These are phyloP conservation scores for Tyrophagus putrescentiae DNA, from an alignment of 1,140 invertebrate genomes.

Conservation along the genomic window DNA sequence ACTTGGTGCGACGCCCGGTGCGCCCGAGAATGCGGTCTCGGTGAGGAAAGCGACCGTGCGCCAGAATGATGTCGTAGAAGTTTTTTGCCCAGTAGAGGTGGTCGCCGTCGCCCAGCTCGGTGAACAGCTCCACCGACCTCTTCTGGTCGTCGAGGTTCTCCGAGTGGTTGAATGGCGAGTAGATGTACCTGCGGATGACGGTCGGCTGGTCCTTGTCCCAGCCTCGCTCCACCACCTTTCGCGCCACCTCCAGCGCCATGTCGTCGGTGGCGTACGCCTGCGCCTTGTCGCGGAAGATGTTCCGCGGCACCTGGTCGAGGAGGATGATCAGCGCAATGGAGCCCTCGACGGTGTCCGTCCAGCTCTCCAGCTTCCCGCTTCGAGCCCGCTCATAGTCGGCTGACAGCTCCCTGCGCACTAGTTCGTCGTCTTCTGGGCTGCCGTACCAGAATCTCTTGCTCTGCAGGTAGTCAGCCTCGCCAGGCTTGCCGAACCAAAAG, in stretches of 20 bases:
- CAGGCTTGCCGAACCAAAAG: conserved; percentile 15
- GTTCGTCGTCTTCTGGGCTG: background rate
- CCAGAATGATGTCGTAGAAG: conserved; percentile 6
- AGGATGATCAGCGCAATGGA: conserved; percentile 9
- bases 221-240: conserved; percentile 4
- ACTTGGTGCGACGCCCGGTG: background rate
- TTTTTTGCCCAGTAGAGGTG: conserved; percentile 18
- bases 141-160: conserved; percentile 11
- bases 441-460: conserved; percentile 17
- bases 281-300: conserved; percentile 10
- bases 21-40: conserved; percentile 8
- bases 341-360: conserved; percentile 5
- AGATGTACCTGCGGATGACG: conserved; percentile 5
- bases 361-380: background rate
- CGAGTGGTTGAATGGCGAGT: conserved; percentile 19
- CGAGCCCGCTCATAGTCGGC: conserved; percentile 5
- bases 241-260: conserved; percentile 1
- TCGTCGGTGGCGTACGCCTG: conserved; percentile 11
- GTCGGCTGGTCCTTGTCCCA: conserved; percentile 8
- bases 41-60: conserved; percentile 15
- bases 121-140: conserved; percentile 12
- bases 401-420: background rate
- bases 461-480: conserved; percentile 1
- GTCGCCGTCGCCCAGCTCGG: conserved; percentile 10
- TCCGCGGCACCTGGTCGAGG: conserved; percentile 13